A percentile compares a stretch with the other conserved stretches of the same genome.
Conservation (phyloP, 2,888 invertebrate species). For the Thecophora atra region DNA sequence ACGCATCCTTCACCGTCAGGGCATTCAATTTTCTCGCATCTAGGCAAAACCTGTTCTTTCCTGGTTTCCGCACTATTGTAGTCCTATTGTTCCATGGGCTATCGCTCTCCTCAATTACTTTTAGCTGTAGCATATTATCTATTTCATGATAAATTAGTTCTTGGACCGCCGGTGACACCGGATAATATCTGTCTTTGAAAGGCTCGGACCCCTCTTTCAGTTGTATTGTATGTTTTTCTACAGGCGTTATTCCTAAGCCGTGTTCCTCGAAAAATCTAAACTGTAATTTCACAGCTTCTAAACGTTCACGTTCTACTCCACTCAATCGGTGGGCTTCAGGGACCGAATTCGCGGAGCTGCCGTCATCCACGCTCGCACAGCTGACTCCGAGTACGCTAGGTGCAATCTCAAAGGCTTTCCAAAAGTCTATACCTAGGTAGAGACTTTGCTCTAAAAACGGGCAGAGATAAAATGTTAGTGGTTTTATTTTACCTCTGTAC, state of each 20-base stretch:
- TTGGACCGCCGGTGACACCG: too few species aligned
- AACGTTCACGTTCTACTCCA: too few species aligned
- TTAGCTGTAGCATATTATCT: too few species aligned
- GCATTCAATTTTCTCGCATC: conserved; percentile 25
- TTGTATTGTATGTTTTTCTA: too few species aligned
- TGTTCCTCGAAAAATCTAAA: too few species aligned
- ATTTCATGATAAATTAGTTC: too few species aligned
- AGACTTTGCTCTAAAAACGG: conserved; percentile 1
- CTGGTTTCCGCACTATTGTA: conserved; percentile 28
- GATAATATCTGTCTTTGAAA: too few species aligned
- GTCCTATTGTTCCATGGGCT: too few species aligned
- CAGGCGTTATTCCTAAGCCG: too few species aligned
- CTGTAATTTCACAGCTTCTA: too few species aligned
- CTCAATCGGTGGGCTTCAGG: conserved; percentile 15
- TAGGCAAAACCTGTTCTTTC: conserved; percentile 31
- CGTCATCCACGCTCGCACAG: background rate
- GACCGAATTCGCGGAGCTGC: background rate
- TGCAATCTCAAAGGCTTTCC: conserved; percentile 15
- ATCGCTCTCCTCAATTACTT: too few species aligned
- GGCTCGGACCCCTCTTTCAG: too few species aligned
- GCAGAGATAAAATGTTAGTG: conserved; percentile 6
- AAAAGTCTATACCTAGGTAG: conserved; percentile 32
- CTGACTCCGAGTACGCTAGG: background rate
- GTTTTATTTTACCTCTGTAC: background rate
- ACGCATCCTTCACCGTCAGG: conserved; percentile 15